A percentile compares a stretch with the other conserved stretches of the same genome.
Evolutionary conservation across 2,113 vertebrate genomes (phyloP).

Genomic region (Dicentrarchus labrax): DNA sequence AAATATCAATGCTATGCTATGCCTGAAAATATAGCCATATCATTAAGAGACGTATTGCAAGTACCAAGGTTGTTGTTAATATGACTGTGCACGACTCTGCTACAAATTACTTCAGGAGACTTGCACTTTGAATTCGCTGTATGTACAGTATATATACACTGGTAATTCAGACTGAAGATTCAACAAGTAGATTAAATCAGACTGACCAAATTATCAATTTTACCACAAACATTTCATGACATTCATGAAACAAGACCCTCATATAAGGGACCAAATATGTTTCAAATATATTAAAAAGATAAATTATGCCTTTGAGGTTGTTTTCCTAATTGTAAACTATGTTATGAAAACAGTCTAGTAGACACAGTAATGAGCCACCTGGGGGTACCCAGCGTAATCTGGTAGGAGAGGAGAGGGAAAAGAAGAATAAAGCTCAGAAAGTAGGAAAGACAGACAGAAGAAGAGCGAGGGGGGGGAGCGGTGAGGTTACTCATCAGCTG

Average conservation of each 20-base stretch:
- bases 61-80: too few relatives aligned
- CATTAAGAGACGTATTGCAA: background rate
- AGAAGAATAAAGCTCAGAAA: slow-evolving; percentile 58
- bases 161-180: slow-evolving; percentile 3
- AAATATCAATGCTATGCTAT: background rate
- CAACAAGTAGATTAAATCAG: slow-evolving; percentile 22
- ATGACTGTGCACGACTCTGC: background rate
- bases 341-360: background rate
- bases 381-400: slow-evolving; percentile 83
- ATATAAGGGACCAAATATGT: background rate
- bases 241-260: background rate
- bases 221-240: background rate
- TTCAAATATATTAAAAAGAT: background rate
- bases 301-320: background rate
- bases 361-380: slow-evolving; percentile 30
- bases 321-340: slow-evolving; percentile 5
- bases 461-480: background rate
- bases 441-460: slow-evolving; percentile 5
- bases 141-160: background rate
- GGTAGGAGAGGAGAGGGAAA: slow-evolving; percentile 70
- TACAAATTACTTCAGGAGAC: background rate
- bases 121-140: background rate
- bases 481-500: slow-evolving; percentile 85
- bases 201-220: background rate
- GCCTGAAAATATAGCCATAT: slow-evolving; percentile 14